Evolutionary conservation across 2,113 vertebrate species (phyloP).

Genomic region (Xiphias gladius): DNA sequence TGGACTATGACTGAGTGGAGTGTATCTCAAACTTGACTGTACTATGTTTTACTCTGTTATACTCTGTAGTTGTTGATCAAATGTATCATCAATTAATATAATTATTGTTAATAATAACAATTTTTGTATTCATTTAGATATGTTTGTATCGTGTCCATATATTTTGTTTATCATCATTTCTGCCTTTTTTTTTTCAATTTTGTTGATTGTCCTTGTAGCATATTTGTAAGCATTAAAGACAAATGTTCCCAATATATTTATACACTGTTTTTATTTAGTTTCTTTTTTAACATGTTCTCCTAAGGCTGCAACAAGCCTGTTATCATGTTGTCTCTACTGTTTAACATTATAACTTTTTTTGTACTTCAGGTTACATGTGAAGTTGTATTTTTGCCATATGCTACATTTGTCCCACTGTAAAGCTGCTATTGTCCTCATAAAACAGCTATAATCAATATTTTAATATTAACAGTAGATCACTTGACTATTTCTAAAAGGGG

Average conservation of each 20-base stretch:
- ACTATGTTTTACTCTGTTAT: constrained; percentile 20
- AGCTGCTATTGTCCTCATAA: neutral
- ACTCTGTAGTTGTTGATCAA: neutral
- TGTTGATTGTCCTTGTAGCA: constrained; percentile 27
- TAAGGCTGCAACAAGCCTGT: neutral
- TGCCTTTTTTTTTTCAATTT: constrained; percentile 19
- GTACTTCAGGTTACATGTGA: too few species aligned
- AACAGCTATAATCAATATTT: neutral
- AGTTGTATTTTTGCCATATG: neutral
- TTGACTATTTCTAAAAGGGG: neutral
- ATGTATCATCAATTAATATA: neutral
- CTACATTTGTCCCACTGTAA: neutral
- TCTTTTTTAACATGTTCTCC: neutral
- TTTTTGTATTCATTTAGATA: neutral
- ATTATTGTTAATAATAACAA: constrained; percentile 24
- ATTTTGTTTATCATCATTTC: constrained; percentile 9
- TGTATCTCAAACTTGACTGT: constrained; percentile 1
- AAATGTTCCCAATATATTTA: constrained; percentile 7
- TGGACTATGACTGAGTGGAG: neutral
- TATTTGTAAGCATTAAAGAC: constrained; percentile 47
- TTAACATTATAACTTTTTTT: too few species aligned
- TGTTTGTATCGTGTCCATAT: constrained; percentile 16
- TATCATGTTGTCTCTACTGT: neutral
- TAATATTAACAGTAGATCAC: neutral
- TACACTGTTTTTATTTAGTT: neutral